Evolutionary conservation across 1,140 invertebrate species (phyloP), one percentile per base, ranked within the genome.

Genomic region (Fopius arisanus): DNA sequence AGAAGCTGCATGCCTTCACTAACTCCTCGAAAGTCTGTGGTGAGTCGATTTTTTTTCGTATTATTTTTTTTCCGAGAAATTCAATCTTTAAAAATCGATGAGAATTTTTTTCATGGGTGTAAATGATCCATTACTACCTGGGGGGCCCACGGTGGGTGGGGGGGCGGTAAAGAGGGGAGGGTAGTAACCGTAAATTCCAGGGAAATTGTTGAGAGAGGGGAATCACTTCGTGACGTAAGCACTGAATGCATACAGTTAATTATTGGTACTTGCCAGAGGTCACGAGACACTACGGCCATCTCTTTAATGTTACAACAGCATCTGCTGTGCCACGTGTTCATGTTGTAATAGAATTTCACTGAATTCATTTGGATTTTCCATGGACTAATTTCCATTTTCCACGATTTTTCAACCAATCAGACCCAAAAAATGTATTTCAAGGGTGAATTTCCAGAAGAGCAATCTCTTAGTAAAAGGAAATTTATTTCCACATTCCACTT

Each of bases 1-100:
- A 92, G 80, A 94, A 94, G 83, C 88, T 94, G 73, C 92, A 93
- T 19, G 91, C 91, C 16, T 91, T 94, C 73, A 91, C 91, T 78
- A 92, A 89, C 31, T 90, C 90, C 77, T 92, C 90, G 80, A 87
- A 87, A 77, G 81, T 77, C 70, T 81, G 80, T 82, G 81, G 75
- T 76, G 70, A 68, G 75, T 75, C 2, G 28, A 65, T 65, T 9
- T 37, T 31, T 37, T 23, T 23, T 66, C 33, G 12, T 16, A 43
- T 6, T 43, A 6, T 43, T 43, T 43, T 43, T 14, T 43, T 43
- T 43, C 40, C n/a, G 4, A n/a, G n/a, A 43, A 14, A 14, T 12
- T 43, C 40, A 12, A 43, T 43, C n/a, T 43, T 43, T 12, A 43
- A 43, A 43, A 43, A 43, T 43, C n/a, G 40, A 14, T 6, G n/a